A percentile compares a stretch with the other conserved stretches of the same genome.
These are phyloP conservation scores for Ptyas mucosa DNA, from an alignment of 2,113 vertebrate genomes.

Conservation along the genomic window DNA sequence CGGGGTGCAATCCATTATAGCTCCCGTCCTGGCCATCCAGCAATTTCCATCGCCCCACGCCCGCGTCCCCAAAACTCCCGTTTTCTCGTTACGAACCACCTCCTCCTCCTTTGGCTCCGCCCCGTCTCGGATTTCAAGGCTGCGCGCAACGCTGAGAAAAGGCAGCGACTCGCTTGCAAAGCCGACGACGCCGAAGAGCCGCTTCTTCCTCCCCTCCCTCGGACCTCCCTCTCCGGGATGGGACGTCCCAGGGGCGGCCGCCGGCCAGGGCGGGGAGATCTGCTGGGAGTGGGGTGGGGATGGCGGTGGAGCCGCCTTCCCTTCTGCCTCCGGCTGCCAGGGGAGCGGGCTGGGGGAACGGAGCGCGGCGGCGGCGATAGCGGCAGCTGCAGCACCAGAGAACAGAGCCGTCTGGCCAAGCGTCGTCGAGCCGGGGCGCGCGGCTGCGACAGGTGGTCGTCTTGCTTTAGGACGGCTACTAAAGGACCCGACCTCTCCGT, in stretches of 20 bases:
- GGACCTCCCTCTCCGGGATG: slow-evolving; percentile 12
- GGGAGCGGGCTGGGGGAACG: neutral
- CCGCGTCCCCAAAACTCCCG: neutral
- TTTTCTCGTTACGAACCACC: neutral
- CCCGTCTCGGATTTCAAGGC: slow-evolving; percentile 24
- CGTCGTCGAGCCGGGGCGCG: neutral
- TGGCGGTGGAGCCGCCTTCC: slow-evolving; percentile 26
- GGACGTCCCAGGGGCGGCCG: slow-evolving; percentile 32
- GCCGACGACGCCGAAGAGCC: neutral
- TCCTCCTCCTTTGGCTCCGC: neutral
- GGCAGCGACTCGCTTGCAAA: neutral
- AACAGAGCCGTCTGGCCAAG: neutral
- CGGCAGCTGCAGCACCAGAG: neutral
- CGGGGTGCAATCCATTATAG: neutral
- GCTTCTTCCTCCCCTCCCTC: neutral
- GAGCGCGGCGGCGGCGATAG: neutral
- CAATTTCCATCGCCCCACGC: no score
- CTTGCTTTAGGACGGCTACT: neutral
- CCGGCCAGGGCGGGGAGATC: slow-evolving; percentile 22
- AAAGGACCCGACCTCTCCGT: neutral
- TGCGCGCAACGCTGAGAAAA: neutral
- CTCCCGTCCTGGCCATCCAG: neutral
- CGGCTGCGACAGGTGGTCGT: neutral
- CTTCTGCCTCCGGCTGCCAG: slow-evolving; percentile 4
- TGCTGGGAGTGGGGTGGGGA: slow-evolving; percentile 27